Conservation (phyloP, 2,888 invertebrate species). For the Mesopsocus fuscifrons region DNA sequence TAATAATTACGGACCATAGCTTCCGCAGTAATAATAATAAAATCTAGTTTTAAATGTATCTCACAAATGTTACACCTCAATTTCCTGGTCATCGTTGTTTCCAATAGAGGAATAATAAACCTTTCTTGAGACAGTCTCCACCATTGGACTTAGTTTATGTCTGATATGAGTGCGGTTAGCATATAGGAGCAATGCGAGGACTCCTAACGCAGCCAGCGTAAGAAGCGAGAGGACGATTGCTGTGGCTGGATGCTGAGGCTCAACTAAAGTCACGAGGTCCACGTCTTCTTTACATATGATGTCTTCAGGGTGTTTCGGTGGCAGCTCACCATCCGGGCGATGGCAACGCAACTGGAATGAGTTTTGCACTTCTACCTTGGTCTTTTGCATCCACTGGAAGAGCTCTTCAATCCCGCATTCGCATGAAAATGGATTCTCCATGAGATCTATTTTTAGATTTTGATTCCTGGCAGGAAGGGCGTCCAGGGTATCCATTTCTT, state of each 20-base stretch:
- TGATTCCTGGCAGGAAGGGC: slow-evolving; percentile 29
- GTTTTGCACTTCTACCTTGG: slow-evolving; percentile 38
- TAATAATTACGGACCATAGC: no score
- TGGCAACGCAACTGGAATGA: slow-evolving; percentile 34
- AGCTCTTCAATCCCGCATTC: slow-evolving; percentile 37
- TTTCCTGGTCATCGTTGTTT: slow-evolving; percentile 32
- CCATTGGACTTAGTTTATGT: slow-evolving; percentile 36
- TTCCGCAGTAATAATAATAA: no score
- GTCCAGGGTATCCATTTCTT: slow-evolving; percentile 37
- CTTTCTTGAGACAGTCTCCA: slow-evolving; percentile 44
- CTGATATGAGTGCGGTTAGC: slow-evolving; percentile 37
- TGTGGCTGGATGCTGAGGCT: slow-evolving; percentile 11
- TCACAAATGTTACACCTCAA: no score
- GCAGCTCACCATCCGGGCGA: slow-evolving; percentile 1
- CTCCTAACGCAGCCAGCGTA: slow-evolving; percentile 31
- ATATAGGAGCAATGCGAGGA: slow-evolving; percentile 37
- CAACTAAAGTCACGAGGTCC: not conserved
- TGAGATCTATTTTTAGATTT: slow-evolving; percentile 37
- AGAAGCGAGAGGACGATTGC: slow-evolving; percentile 27
- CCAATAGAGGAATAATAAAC: slow-evolving; percentile 55
- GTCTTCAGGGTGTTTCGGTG: slow-evolving; percentile 16
- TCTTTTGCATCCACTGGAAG: slow-evolving; percentile 39
- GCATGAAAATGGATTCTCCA: slow-evolving; percentile 48
- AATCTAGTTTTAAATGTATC: no score
- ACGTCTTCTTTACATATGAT: not conserved